Evolutionary conservation across 37 sponge, comb jelly and placozoan species (phyloP), one percentile per base, ranked within the genome.

Genomic region (Spongilla lacustris): DNA sequence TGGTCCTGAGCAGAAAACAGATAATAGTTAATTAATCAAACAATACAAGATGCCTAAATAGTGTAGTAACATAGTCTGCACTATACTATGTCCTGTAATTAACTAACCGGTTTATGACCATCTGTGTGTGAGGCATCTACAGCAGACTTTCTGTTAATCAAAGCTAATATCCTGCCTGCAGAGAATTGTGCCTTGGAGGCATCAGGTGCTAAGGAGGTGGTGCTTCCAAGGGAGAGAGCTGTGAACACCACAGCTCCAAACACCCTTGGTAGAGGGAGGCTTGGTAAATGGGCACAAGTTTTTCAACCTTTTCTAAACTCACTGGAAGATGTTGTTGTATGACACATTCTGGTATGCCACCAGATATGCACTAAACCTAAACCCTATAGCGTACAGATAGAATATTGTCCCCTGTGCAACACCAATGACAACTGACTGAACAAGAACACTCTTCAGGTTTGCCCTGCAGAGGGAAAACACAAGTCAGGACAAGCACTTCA

Each of bases 211-310:
- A 93, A 91, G 38, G 96, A 90, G 66, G 79, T 85, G 3, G 94
- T 89, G 46, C 97, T 84, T 26, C 98, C 98, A 6, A 94, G 33
- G 6, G 96, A 88, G 29, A 98, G 81, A 19, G 98, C 96, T 34
- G 94, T 89, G 81, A 98, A 96, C 31, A 98, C 96, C 14, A 98
- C 94, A n/a, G 96, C 98, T 31, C 85, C 77, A 87, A 92, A 98
- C 48, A 93, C 94, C 76, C 98, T 98, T n/a, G n/a, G n/a, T n/a
- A n/a, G n/a, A n/a, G n/a, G n/a, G n/a, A n/a, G n/a, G n/a, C n/a
- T n/a, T 10, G 48, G 1, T 10, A 28, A 72, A 41, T 30, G 21
- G 37, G n/a, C 27, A 36, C 3, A 26, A 24, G 66, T 50, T 12
- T 12, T 34, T 30, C 25, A 10, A 12, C 29, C 74, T 66, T 32